Base-by-base conservation (phyloP, 2,888 invertebrate species). In the Chorisops tibialis region DNA sequence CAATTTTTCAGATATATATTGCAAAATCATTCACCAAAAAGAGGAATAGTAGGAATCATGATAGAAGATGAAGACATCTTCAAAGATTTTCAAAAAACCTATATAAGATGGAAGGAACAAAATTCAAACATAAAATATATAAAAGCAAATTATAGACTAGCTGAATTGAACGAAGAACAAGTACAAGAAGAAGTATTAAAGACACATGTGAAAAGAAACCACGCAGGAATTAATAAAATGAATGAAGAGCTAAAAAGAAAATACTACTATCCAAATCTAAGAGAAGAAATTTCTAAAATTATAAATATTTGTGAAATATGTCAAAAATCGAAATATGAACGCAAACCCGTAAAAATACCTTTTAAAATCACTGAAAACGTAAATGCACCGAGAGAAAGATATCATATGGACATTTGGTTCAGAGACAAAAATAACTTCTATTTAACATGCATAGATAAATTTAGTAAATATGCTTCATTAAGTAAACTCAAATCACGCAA, bases 381-480 rank as follows among this genome's bases (percentile, higher is more conserved):
- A n/a, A n/a, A n/a, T n/a, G n/a, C n/a, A n/a, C n/a, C n/a, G n/a
- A n/a, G n/a, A n/a, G n/a, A n/a, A n/a, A n/a, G n/a, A n/a, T n/a
- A n/a, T n/a, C n/a, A n/a, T n/a, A n/a, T n/a, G n/a, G n/a, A n/a
- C n/a, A n/a, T n/a, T n/a, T n/a, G n/a, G n/a, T n/a, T 61, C 35
- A 56, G n/a, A 11, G 35, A 60, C 14, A 22, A 41, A 49, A 61
- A 61, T 11, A 18, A 37, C 5, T 47, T 59, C n/a, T 64, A 62
- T 39, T 5, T 64, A 12, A 64, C 59, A 3, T 14, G 59, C 4
- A 62, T 64, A 6, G 62, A 64, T 16, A 62, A 60, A 38, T 62
- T 62, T 12, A 45, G n/a, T n/a, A n/a, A n/a, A n/a, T n/a, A n/a
- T n/a, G n/a, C n/a, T n/a, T n/a, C n/a, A n/a, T n/a, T n/a, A n/a